Percentiles rank a stretch among this genome's conserved stretches.
Evolutionary conservation across 2,888 invertebrate species (phyloP).

Genomic region (Alviniconcha strummeri): DNA sequence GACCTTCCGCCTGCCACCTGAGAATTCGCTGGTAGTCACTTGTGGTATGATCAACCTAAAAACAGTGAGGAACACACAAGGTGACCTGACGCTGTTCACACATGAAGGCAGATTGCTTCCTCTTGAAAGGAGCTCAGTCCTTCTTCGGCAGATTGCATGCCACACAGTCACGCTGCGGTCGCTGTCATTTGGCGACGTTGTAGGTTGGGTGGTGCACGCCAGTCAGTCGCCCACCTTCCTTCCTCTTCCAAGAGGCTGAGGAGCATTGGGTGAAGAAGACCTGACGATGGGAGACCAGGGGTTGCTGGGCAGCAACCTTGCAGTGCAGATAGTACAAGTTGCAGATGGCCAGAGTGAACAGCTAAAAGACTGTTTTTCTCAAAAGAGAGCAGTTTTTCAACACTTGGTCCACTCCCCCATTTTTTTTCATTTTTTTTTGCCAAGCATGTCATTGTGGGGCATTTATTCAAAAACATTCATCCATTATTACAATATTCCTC

Average conservation of each 20-base stretch:
- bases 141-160: background rate
- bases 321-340: background rate
- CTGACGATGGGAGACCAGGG: background rate
- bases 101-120: slow-evolving; percentile 1
- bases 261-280: background rate
- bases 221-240: slow-evolving; percentile 3
- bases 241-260: slow-evolving; percentile 13
- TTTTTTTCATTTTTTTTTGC: too few species aligned
- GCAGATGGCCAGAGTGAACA: slow-evolving; percentile 21
- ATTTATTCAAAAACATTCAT: too few species aligned
- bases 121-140: background rate
- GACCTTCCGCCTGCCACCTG: background rate
- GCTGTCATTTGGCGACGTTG: background rate
- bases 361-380: slow-evolving; percentile 14
- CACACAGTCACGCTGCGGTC: background rate
- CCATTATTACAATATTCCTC: too few species aligned
- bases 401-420: slow-evolving; percentile 24
- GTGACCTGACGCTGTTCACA: slow-evolving; percentile 16
- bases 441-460: too few species aligned
- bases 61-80: slow-evolving; percentile 5
- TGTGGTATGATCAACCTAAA: background rate
- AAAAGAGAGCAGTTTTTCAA: slow-evolving; percentile 4
- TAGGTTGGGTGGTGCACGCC: background rate
- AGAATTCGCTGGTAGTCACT: background rate
- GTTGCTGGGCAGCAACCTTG: background rate